A percentile compares a stretch with the other conserved stretches of the same genome.
These are phyloP conservation scores for Orthosia cruda DNA, from an alignment of 2,888 invertebrate species.

Conservation along the genomic window DNA sequence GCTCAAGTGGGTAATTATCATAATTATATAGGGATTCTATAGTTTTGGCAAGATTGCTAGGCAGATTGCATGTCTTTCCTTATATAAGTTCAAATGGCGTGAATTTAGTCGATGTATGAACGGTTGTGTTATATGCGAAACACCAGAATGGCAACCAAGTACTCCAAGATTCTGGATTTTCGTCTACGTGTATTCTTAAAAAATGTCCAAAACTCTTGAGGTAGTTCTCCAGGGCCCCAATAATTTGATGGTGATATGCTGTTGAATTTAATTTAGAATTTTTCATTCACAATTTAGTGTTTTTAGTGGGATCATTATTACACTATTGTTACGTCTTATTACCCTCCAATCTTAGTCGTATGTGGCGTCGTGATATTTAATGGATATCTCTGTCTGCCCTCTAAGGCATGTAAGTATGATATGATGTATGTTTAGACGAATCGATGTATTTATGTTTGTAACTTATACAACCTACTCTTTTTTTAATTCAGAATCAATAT, in stretches of 20 bases:
- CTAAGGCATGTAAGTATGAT: too few species aligned
- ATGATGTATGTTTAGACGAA: too few species aligned
- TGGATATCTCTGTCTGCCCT: too few species aligned
- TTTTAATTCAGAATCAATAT: too few species aligned
- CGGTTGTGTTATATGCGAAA: constrained; percentile 55
- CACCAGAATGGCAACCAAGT: constrained; percentile 59
- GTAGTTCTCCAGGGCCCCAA: constrained; percentile 41
- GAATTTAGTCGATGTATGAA: constrained; percentile 46
- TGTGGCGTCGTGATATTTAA: too few species aligned
- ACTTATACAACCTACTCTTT: too few species aligned
- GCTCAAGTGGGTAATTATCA: constrained; percentile 46
- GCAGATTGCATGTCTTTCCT: constrained; percentile 12
- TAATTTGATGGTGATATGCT: constrained; percentile 46
- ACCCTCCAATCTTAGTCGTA: too few species aligned
- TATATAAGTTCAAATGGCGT: constrained; percentile 57
- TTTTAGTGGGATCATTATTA: too few species aligned
- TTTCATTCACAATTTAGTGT: too few species aligned
- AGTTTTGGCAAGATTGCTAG: constrained; percentile 9
- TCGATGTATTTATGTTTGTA: too few species aligned
- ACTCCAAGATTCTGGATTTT: constrained; percentile 50
- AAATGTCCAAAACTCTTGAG: constrained; percentile 43
- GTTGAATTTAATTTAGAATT: constrained; percentile 40
- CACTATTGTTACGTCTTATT: too few species aligned
- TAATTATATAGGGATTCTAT: neutral
- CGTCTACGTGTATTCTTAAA: neutral